A percentile compares a stretch with the other conserved stretches of the same genome.
Conservation (phyloP, 2,888 invertebrate species). For the Rhagonycha lutea region DNA sequence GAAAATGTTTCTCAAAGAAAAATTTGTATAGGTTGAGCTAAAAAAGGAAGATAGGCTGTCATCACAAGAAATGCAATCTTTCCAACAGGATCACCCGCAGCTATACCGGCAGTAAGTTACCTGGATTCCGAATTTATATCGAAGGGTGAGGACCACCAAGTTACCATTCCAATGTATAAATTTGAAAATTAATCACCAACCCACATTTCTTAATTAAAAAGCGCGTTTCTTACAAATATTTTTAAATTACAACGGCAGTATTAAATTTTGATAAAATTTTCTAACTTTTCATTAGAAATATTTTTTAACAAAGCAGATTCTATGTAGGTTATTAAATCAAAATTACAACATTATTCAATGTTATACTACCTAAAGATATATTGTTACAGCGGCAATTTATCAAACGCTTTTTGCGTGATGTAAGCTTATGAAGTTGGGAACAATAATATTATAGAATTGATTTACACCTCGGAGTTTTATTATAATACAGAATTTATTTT, state of each 20-base stretch:
- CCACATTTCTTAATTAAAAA: neutral
- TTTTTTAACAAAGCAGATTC: neutral
- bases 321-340: neutral
- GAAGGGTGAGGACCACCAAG: neutral
- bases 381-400: neutral
- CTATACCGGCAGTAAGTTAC: neutral
- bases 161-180: neutral
- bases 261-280: neutral
- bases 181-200: neutral
- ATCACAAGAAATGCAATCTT: neutral
- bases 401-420: constrained; percentile 7
- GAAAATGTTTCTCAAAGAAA: neutral
- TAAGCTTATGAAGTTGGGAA: constrained; percentile 3
- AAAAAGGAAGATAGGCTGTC: neutral
- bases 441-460: constrained; percentile 4
- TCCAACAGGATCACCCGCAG: neutral
- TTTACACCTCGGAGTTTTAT: constrained; percentile 7
- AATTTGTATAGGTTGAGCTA: neutral
- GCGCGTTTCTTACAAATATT: neutral
- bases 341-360: neutral
- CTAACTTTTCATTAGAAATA: neutral
- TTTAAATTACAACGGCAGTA: neutral
- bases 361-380: neutral
- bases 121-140: neutral
- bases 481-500: neutral